Percentiles rank a stretch among this genome's conserved stretches.
These are phyloP conservation scores for Zaprionus tsacasi DNA, from an alignment of 1,140 invertebrate species.

Conservation along the genomic window DNA sequence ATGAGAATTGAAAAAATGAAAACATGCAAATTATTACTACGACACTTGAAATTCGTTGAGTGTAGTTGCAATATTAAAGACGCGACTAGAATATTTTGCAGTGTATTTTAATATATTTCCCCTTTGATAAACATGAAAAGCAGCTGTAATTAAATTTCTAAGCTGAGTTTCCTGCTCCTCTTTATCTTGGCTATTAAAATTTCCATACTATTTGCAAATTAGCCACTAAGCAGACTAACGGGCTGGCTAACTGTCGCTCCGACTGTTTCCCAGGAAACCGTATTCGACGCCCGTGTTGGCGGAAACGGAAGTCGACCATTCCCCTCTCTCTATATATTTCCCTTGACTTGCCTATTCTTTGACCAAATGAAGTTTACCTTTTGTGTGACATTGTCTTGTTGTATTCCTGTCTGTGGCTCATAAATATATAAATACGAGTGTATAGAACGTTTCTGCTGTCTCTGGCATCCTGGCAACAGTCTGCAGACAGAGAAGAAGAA, in stretches of 20 bases:
- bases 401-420: slow-evolving; percentile 23
- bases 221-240: slow-evolving; percentile 64
- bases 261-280: slow-evolving; percentile 34
- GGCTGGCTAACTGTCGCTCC: slow-evolving; percentile 47
- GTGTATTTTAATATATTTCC: slow-evolving; percentile 2
- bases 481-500: neutral
- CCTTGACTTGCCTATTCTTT: slow-evolving; percentile 18
- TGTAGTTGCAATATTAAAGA: neutral
- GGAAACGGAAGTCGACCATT: slow-evolving; percentile 39
- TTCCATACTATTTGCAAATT: slow-evolving; percentile 66
- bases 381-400: slow-evolving; percentile 27
- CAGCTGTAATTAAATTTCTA: slow-evolving; percentile 64
- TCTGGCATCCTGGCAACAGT: slow-evolving; percentile 26
- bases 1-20: neutral
- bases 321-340: neutral
- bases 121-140: neutral
- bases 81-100: neutral
- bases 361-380: slow-evolving; percentile 43
- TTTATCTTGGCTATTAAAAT: neutral
- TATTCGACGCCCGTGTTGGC: slow-evolving; percentile 30
- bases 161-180: slow-evolving; percentile 11
- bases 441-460: slow-evolving; percentile 16
- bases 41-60: neutral
- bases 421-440: slow-evolving; percentile 43
- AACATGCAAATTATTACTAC: neutral